phyloP scores from a whole-genome alignment of 2,797 vertebrate species.

The Hypotaenidia philippensis region DNA sequence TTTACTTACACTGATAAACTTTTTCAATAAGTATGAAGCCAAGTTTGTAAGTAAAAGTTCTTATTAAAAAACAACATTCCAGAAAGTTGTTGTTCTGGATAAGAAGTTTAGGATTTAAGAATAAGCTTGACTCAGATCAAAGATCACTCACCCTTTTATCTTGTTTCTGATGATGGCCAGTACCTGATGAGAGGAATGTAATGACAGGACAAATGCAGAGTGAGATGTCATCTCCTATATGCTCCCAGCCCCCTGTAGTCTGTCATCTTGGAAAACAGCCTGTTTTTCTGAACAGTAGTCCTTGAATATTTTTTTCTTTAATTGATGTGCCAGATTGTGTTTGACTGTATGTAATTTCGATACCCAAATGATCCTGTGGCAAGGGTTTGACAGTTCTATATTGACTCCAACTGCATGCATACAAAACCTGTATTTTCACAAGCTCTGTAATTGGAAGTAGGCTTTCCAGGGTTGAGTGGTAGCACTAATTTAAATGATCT shows the following conservation, averaged over 20 bases:
- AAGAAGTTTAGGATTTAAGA: background rate
- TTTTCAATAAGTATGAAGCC: slow-evolving; percentile 21
- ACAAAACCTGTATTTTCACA: background rate
- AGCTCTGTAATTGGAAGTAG: background rate
- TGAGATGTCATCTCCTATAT: background rate
- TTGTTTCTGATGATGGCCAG: background rate
- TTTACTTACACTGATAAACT: slow-evolving; percentile 2
- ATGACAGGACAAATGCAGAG: background rate
- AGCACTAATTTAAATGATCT: background rate
- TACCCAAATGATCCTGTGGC: background rate
- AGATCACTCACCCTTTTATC: background rate
- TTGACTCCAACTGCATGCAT: background rate
- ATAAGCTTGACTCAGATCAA: background rate
- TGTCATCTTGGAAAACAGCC: background rate
- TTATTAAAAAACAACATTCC: background rate
- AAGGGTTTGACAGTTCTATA: background rate
- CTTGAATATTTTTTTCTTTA: background rate
- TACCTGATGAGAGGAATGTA: background rate
- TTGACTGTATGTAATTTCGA: background rate
- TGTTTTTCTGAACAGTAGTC: background rate
- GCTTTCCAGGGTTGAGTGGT: background rate
- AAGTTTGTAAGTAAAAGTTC: background rate
- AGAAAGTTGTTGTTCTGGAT: background rate
- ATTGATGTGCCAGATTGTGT: background rate
- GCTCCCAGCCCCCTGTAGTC: background rate